Evolutionary conservation across 1,140 invertebrate genomes (phyloP).

Genomic region (Lepidotrigona ventralis): DNA sequence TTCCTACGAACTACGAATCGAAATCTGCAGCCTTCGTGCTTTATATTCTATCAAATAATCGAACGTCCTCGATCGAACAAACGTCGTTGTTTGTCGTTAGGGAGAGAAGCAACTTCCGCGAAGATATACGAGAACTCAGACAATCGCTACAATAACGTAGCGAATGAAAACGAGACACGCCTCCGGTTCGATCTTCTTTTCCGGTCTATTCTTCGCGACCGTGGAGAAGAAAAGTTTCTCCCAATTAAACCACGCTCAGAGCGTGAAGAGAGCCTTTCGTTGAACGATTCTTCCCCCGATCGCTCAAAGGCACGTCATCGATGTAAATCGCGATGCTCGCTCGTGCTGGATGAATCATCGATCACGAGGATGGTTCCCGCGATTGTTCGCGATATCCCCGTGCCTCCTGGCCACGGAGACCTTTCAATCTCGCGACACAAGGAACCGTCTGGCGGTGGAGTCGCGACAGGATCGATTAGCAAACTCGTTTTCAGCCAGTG

Average conservation of each 20-base stretch:
- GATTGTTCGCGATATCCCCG: slow-evolving; percentile 13
- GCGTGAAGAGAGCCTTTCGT: no score
- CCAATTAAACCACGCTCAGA: background rate
- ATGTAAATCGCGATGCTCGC: background rate
- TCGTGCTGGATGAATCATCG: background rate
- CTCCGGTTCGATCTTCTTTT: background rate
- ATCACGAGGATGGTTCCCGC: background rate
- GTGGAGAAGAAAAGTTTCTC: background rate
- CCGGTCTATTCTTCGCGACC: background rate
- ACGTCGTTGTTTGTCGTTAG: no score
- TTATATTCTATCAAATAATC: no score
- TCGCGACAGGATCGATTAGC: slow-evolving; percentile 61
- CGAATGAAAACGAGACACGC: background rate
- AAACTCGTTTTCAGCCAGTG: slow-evolving; percentile 55
- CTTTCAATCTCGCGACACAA: slow-evolving; percentile 1
- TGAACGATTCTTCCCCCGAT: no score
- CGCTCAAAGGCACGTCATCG: slow-evolving; percentile 5
- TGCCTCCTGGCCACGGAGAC: background rate
- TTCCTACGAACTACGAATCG: no score
- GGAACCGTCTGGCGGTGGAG: slow-evolving; percentile 27
- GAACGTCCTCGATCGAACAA: no score
- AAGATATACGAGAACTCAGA: background rate
- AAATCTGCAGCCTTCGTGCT: no score
- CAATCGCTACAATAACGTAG: background rate
- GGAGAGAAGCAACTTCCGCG: background rate